phyloP scores from a whole-genome alignment of 2,797 vertebrate genomes.

The Muscicapa striata region DNA sequence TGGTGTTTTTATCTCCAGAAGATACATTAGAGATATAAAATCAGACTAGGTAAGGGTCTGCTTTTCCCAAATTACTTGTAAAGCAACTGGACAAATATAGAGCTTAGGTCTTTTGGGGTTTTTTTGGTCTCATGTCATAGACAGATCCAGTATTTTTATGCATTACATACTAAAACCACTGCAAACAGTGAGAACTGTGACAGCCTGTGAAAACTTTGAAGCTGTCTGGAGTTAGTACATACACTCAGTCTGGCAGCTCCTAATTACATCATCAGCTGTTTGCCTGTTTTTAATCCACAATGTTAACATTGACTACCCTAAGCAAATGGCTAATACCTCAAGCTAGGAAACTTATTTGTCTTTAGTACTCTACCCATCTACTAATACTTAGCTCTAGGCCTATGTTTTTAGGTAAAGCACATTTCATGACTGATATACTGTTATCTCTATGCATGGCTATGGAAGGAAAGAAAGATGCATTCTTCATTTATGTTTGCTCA shows the following conservation, averaged over 20 bases:
- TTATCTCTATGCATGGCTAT: background rate
- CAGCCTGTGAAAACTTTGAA: background rate
- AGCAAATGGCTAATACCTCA: background rate
- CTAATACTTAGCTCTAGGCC: background rate
- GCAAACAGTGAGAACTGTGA: background rate
- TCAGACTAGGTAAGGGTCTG: background rate
- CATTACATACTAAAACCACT: background rate
- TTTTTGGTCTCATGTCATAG: background rate
- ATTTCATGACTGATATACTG: background rate
- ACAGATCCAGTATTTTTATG: background rate
- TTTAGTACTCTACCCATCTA: background rate
- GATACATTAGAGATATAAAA: background rate
- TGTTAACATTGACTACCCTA: background rate
- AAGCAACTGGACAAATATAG: background rate
- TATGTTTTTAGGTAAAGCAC: background rate
- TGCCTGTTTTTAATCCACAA: background rate
- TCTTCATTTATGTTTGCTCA: background rate
- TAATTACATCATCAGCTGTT: background rate
- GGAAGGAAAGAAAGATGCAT: background rate
- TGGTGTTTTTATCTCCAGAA: background rate
- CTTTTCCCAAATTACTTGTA: background rate
- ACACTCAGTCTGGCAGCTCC: background rate
- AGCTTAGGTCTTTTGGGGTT: fast-evolving
- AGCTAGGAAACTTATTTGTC: background rate
- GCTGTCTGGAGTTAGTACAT: background rate